Conservation (phyloP, 2,888 invertebrate species). For the Eupithecia dodoneata region DNA sequence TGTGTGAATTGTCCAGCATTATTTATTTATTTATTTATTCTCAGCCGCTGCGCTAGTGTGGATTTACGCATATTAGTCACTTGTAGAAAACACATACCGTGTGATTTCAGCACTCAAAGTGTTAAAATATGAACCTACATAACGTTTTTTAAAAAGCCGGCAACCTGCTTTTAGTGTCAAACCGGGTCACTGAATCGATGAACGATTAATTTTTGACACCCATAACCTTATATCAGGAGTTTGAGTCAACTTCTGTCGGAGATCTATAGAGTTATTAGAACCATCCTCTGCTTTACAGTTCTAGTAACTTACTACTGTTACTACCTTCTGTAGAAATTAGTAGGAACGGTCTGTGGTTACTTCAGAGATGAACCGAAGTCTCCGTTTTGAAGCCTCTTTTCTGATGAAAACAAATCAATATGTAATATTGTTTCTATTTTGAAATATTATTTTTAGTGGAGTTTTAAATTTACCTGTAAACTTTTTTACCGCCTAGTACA, state of each 20-base stretch:
- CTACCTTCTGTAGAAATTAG: background rate
- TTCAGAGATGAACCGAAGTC: background rate
- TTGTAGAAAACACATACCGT: no score
- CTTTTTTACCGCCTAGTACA: no score
- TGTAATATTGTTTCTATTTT: background rate
- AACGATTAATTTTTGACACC: constrained; percentile 70
- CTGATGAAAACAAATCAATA: background rate
- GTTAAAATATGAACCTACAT: no score
- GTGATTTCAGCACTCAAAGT: no score
- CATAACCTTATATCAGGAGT: constrained; percentile 64
- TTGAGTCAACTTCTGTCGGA: constrained; percentile 36
- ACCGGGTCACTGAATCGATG: constrained; percentile 45
- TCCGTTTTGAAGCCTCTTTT: background rate
- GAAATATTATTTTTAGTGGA: no score
- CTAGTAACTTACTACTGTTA: background rate
- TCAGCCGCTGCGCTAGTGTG: no score
- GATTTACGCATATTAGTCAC: no score
- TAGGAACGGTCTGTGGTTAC: background rate
- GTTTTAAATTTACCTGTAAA: no score
- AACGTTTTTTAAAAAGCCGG: no score
- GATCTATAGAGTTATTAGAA: constrained; percentile 32
- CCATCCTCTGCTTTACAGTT: background rate
- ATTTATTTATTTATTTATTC: no score
- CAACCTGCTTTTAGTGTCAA: constrained; percentile 2
- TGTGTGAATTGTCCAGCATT: no score